Evolutionary conservation across 2,797 vertebrate species (phyloP), one percentile per base, ranked within the genome.

Genomic region (Telmatherina bonti): DNA sequence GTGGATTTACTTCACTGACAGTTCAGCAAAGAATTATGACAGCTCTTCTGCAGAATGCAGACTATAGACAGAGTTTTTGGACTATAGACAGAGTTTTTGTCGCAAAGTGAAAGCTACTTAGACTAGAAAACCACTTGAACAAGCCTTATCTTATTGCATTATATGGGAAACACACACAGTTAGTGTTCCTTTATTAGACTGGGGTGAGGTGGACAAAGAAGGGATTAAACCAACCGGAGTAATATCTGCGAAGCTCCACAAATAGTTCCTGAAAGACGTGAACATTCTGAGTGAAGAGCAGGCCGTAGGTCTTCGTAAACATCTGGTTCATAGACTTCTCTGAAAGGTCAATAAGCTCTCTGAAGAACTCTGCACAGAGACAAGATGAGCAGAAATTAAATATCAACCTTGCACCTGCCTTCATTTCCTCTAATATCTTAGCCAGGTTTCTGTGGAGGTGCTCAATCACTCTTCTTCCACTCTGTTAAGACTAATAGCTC

Each of bases 271-370:
- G 95, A 92, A 97, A 97, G 84, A 97, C 92, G 11, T 90, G 92
- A 1, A 93, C 92, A 6, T 97, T 95, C 88, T 96, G 96, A 26
- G 95, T 93, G 85, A 96, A 97, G 58, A 97, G 93, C 27, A 90
- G 94, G 49, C 96, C 96, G 1, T 96, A 97, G 52, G 96, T 96
- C 79, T 95, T 95, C 24, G 95, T 96, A 79, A 96, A 96, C 95
- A 97, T 96, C 90, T 95, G 93, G 82, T 96, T 94, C 92, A 96
- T 94, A 2, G 95, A 95, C 86, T 94, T 96, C 88, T 97, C 96
- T 0, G 96, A 95, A 57, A 94, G 76, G 30, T 95, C 95, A 60
- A 97, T 96, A 45, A 96, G 92, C 86, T 96, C 96, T 69, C 90
- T 92, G 91, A 97, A 97, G 83, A 96, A 96, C 75, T 96, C 96